Evolutionary conservation across 2,113 vertebrate genomes (phyloP), one percentile per base, ranked within the genome.

Genomic region (Nothoprocta perdicaria): DNA sequence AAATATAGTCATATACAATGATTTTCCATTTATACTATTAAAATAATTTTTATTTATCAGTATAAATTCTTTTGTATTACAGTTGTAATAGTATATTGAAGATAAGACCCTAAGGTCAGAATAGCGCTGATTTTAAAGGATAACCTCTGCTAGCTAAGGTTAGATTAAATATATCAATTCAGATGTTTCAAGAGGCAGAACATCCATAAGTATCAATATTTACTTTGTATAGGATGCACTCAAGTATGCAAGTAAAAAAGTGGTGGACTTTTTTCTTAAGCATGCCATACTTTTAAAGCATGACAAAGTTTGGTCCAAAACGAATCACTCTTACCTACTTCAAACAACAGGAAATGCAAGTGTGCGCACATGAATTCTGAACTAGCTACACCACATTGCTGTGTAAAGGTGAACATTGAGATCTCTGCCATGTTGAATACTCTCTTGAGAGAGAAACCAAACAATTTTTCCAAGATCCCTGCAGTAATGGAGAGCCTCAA

Each of bases 171-270:
- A 46, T 88, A 81, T 77, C 58, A 78, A 75, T 53, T 35, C 6
- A 76, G 53, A 27, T 48, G 85, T 71, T 92, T 65, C 88, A 92
- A 43, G 66, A 90, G 77, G 77, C 85, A 88, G 88, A 96, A 88
- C 69, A 90, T 63, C 35, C 91, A 91, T 16, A 94, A 63, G 52
- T 31, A 86, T 52, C 68, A 79, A 86, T 69, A 48, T 48, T 80
- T 31, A 29, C 13, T 88, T 71, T 72, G 29, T 46, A 3, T 16
- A 74, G 80, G 63, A 77, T 0, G 0, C 33, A 74, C 78, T 24
- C 71, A 82, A 76, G 26, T 45, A 67, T 68, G 55, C 58, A 93
- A 86, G 62, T 26, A 45, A 55, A 93, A 38, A 91, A 5, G 63
- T 89, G 22, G 3, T 53, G 55, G 63, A 53, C 27, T 6, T 57